Evolutionary conservation across 2,113 vertebrate genomes (phyloP).

Genomic region (Formicarius rufipectus): DNA sequence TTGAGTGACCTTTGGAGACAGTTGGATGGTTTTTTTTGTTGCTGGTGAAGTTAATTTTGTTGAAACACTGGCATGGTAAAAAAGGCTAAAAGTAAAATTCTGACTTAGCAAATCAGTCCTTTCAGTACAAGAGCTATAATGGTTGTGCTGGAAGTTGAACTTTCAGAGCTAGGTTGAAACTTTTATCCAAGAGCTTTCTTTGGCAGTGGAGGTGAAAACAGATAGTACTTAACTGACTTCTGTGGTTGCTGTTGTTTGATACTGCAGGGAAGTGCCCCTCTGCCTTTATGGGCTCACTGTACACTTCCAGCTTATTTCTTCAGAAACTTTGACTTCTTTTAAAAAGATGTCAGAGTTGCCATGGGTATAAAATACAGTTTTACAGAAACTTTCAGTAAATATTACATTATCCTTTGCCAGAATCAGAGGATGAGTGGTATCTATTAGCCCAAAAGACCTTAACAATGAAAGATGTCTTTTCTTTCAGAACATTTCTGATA

Average conservation of each 20-base stretch:
- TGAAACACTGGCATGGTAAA: neutral
- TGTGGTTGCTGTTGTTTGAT: neutral
- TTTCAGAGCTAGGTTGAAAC: neutral
- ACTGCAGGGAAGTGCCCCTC: neutral
- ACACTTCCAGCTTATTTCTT: neutral
- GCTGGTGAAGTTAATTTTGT: slow-evolving; percentile 14
- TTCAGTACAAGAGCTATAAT: neutral
- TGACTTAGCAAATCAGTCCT: neutral
- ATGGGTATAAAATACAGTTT: neutral
- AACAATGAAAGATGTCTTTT: neutral
- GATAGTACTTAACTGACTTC: neutral
- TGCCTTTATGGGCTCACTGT: neutral
- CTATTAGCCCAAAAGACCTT: neutral
- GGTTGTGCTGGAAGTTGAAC: neutral
- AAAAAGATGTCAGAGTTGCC: neutral
- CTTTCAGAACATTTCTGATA: neutral
- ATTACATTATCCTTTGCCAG: neutral
- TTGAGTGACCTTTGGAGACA: slow-evolving; percentile 57
- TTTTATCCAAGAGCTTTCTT: neutral
- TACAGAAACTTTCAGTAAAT: neutral
- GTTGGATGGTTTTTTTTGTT: slow-evolving; percentile 30
- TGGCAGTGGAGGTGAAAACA: neutral
- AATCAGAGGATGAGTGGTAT: neutral
- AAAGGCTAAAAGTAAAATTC: neutral
- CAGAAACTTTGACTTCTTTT: neutral